Conservation (phyloP, 35 echinoderm and acorn worm genomes). For the Ophioderma brevispina region DNA sequence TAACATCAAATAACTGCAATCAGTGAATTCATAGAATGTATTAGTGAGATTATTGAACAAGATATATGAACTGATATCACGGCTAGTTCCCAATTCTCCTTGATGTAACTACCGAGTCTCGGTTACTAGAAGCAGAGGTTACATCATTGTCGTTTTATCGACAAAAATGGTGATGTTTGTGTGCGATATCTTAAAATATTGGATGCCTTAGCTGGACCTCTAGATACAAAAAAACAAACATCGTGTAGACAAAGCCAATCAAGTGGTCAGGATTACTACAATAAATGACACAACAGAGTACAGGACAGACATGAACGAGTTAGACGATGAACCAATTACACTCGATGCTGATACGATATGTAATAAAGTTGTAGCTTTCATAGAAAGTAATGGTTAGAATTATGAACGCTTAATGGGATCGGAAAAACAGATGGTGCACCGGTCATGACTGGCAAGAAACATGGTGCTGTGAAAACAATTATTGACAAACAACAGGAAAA, state of each 20-base stretch:
- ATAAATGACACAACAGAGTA: too few species aligned
- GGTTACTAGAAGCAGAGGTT: too few species aligned
- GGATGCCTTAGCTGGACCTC: too few species aligned
- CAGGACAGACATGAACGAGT: slow-evolving; percentile 29
- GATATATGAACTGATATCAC: too few species aligned
- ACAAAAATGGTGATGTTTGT: too few species aligned
- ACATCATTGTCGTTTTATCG: too few species aligned
- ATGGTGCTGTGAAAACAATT: neutral
- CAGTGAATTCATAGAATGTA: neutral
- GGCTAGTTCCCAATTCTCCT: too few species aligned
- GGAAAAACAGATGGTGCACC: neutral
- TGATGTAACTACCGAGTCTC: too few species aligned
- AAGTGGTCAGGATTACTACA: too few species aligned
- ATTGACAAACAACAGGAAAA: neutral
- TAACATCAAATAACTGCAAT: neutral
- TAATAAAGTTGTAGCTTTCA: neutral
- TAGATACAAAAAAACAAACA: too few species aligned
- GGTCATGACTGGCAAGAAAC: neutral
- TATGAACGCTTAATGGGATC: neutral
- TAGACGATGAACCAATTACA: slow-evolving; percentile 1
- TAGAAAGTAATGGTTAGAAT: neutral
- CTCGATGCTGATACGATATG: slow-evolving; percentile 43
- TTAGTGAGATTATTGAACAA: neutral
- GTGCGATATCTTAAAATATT: too few species aligned
- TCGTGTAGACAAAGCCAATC: too few species aligned